phyloP scores from a whole-genome alignment of 2,797 vertebrate genomes.

The Acanthis flammea region DNA sequence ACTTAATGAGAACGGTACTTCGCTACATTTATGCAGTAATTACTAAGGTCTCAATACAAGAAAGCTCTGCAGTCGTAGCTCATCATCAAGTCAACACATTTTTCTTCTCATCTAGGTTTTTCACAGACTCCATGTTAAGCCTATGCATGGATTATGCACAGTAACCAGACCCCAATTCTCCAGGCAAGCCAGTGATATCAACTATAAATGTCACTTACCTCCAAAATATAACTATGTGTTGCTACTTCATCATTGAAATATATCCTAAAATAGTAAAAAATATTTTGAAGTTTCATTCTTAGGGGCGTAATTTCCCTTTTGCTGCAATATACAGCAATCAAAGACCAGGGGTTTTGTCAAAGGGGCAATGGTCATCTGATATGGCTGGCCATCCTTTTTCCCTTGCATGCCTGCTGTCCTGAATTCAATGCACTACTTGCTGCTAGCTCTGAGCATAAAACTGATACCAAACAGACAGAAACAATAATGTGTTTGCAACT shows the following conservation, averaged over 20 bases:
- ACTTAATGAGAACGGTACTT: not conserved
- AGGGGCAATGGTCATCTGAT: rapidly evolving
- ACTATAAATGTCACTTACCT: not conserved
- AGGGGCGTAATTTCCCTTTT: not conserved
- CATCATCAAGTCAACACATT: not conserved
- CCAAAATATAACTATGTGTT: not conserved
- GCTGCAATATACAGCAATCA: not conserved
- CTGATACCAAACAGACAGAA: not conserved
- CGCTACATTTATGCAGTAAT: not conserved
- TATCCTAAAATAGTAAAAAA: not conserved
- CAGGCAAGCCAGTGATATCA: not conserved
- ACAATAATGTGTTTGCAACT: not conserved
- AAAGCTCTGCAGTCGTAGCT: not conserved
- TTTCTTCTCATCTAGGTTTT: not conserved
- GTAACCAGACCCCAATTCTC: not conserved
- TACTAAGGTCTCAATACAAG: not conserved
- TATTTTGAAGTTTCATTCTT: not conserved
- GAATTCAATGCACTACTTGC: not conserved
- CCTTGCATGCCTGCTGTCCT: not conserved
- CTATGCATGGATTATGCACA: not conserved
- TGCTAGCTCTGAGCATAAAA: not conserved
- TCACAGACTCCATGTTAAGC: not conserved
- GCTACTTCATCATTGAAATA: not conserved
- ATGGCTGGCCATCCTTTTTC: not conserved
- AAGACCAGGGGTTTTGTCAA: not conserved